Conservation (phyloP, 2,113 vertebrate species). For the Chrysemys picta region DNA sequence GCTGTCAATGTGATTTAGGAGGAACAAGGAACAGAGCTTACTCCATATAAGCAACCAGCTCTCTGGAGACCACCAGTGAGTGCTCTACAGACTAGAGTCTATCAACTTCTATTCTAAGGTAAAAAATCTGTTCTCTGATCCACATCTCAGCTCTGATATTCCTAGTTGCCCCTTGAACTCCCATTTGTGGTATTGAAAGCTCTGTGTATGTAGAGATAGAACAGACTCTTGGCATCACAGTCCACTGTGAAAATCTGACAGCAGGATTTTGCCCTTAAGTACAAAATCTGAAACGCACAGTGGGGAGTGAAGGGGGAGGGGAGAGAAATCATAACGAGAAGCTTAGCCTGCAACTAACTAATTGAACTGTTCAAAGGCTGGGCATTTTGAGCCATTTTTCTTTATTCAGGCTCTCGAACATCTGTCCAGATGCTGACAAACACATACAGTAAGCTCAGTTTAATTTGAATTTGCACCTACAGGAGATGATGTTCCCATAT, state of each 20-base stretch:
- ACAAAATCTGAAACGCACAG: neutral
- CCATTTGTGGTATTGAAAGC: neutral
- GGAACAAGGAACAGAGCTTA: neutral
- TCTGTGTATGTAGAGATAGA: neutral
- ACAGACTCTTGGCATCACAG: neutral
- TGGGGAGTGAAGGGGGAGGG: rapidly evolving
- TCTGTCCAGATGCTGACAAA: conserved; percentile 4
- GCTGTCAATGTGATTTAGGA: neutral
- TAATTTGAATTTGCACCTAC: conserved; percentile 85
- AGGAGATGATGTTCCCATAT: conserved; percentile 99
- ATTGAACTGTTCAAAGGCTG: neutral
- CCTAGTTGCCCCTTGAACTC: neutral
- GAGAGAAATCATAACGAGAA: neutral
- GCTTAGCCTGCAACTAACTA: neutral
- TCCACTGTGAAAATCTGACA: neutral
- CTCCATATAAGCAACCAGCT: neutral
- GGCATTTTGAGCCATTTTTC: neutral
- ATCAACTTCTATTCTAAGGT: neutral
- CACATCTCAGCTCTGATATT: neutral
- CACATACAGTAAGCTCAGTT: neutral
- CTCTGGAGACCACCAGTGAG: neutral
- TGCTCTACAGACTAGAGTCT: neutral
- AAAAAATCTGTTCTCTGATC: neutral
- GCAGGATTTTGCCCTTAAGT: neutral
- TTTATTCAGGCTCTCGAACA: neutral